Conservation (phyloP, 1,140 invertebrate species). For the Contarinia nasturtii region DNA sequence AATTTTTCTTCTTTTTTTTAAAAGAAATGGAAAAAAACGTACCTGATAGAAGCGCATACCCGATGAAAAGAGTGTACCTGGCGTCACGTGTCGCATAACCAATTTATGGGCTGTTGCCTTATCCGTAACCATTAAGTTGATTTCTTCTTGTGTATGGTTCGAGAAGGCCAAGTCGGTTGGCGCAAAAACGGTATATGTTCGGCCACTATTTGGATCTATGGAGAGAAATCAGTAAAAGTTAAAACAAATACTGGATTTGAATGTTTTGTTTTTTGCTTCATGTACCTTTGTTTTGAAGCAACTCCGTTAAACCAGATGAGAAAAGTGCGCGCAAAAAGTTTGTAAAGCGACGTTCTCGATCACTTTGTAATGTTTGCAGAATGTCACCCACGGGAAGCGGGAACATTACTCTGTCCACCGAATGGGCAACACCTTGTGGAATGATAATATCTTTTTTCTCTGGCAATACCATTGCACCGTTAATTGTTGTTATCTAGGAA, state of each 20-base stretch:
- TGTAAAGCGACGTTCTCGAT: slow-evolving; percentile 56
- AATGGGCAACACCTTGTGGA: slow-evolving; percentile 67
- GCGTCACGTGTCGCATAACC: slow-evolving; percentile 56
- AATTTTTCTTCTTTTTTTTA: too few relatives aligned
- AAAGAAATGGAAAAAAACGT: too few relatives aligned
- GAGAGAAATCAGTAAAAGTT: not conserved
- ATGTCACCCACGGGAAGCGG: slow-evolving; percentile 66
- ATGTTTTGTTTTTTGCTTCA: not conserved
- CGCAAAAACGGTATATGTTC: slow-evolving; percentile 65
- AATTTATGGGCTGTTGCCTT: slow-evolving; percentile 46
- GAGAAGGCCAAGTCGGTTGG: slow-evolving; percentile 64
- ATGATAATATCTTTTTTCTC: slow-evolving; percentile 66
- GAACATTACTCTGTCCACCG: slow-evolving; percentile 73
- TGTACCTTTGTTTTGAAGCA: slow-evolving; percentile 29
- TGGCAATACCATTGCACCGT: slow-evolving; percentile 54
- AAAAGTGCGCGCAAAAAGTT: slow-evolving; percentile 57
- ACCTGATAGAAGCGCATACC: slow-evolving; percentile 73
- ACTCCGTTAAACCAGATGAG: slow-evolving; percentile 50
- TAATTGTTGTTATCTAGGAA: slow-evolving; percentile 55
- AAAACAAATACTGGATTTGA: not conserved
- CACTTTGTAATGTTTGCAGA: slow-evolving; percentile 59
- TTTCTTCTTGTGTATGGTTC: slow-evolving; percentile 37
- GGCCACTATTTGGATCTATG: slow-evolving; percentile 23
- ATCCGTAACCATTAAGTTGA: slow-evolving; percentile 35
- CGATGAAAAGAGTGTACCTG: slow-evolving; percentile 57